Evolutionary conservation across 2,888 invertebrate genomes (phyloP), one percentile per base, ranked within the genome.

Genomic region (Cephus pulcher): DNA sequence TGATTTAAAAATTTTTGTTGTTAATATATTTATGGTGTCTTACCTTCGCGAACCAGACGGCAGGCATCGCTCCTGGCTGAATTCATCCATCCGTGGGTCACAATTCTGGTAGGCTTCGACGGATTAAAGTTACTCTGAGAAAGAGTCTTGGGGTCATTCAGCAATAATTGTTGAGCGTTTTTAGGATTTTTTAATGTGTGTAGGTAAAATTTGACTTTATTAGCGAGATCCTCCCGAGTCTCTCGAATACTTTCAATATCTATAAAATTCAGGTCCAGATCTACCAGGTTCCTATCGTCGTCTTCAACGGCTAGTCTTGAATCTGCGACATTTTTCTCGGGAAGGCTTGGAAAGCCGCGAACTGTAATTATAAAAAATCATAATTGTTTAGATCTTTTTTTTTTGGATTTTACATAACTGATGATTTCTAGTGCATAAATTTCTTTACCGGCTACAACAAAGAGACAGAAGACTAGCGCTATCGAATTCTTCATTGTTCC

Each of bases 21-120:
- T 11, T 40, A 32, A 6, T 33, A 40, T 9, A 75, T 33, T 4
- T 23, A 4, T 56, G 30, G 1, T 30, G 33, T 30, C 76, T 35
- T 11, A 77, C 77, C 77, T 2, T 74, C 74, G n/a, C 77, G 74
- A 11, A 77, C 11, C 12, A 30, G 34, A 12, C 33, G 11, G 75
- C 89, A 88, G 4, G 87, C 80, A 1, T 23, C 1, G 56, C 84
- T 85, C 3, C 56, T 74, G 6, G 74, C 78, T n/a, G 85, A 83
- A 75, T 82, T 83, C 1, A 84, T 68, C 86, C 89, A 90, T 37
- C 90, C 90, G 70, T 90, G 90, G n/a, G 86, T 88, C 11, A 90
- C 74, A n/a, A 90, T 78, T 76, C 84, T 86, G 4, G 90, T 90
- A 0, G 87, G 85, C 73, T 82, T 86, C 11, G 78, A 77, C 0